Conservation (phyloP, 2,888 invertebrate genomes). For the Drosophila pegasa region DNA sequence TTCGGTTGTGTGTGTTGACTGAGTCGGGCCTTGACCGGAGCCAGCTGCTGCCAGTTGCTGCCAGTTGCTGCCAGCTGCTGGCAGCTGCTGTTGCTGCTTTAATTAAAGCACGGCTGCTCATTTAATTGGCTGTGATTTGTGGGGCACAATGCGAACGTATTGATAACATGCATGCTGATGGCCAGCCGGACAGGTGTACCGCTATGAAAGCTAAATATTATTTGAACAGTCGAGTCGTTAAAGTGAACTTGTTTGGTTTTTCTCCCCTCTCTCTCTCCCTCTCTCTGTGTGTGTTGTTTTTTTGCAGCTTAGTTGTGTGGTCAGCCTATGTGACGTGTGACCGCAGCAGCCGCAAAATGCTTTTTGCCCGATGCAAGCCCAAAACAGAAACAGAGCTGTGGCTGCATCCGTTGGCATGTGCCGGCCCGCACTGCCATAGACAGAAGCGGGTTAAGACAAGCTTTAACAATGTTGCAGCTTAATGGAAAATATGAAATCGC, state of each 20-base stretch:
- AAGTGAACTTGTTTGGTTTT: constrained; percentile 49
- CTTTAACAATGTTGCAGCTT: constrained; percentile 15
- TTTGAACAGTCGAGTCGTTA: constrained; percentile 50
- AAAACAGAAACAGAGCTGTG: constrained; percentile 33
- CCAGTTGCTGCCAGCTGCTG: constrained; percentile 25
- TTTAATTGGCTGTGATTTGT: constrained; percentile 77
- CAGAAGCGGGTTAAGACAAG: constrained; percentile 8
- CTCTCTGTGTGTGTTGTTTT: background rate
- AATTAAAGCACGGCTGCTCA: constrained; percentile 70
- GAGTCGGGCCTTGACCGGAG: constrained; percentile 12
- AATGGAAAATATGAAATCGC: constrained; percentile 1
- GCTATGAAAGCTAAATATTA: constrained; percentile 35
- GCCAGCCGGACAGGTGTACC: background rate
- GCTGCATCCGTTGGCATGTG: constrained; percentile 12
- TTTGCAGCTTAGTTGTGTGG: constrained; percentile 42
- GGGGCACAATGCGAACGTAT: constrained; percentile 65
- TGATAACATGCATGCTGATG: constrained; percentile 47
- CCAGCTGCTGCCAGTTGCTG: background rate
- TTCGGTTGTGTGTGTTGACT: constrained; percentile 40
- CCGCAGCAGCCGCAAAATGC: constrained; percentile 51
- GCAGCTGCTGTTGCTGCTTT: constrained; percentile 41
- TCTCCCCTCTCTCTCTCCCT: too few relatives aligned
- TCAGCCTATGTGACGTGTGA: constrained; percentile 53
- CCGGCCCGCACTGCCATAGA: constrained; percentile 19
- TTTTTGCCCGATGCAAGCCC: constrained; percentile 30